Percentiles rank a stretch among this genome's conserved stretches.
Evolutionary conservation across 2,113 vertebrate species (phyloP).

Genomic region (Ivindomyrus marchei): DNA sequence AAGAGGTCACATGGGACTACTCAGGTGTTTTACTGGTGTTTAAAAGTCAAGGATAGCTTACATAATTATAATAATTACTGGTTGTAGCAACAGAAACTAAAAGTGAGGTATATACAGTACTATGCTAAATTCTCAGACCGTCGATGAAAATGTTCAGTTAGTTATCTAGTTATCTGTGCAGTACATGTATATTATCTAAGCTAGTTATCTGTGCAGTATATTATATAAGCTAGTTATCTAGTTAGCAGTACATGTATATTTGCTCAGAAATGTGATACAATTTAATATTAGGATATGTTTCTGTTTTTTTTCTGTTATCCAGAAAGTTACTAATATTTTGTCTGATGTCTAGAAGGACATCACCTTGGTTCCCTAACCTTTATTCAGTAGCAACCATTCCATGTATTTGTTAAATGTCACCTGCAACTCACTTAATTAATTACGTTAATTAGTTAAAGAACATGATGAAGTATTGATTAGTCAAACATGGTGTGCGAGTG

Average conservation of each 20-base stretch:
- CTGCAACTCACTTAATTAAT: neutral
- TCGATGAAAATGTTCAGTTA: neutral
- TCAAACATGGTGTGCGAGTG: neutral
- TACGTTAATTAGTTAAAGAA: neutral
- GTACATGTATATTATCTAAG: neutral
- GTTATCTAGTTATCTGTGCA: neutral
- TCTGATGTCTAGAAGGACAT: neutral
- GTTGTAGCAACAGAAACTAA: neutral
- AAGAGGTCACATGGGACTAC: neutral
- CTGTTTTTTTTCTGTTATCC: neutral
- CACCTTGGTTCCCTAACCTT: neutral
- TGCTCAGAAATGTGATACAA: neutral
- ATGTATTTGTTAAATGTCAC: neutral
- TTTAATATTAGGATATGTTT: neutral
- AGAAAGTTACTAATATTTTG: neutral
- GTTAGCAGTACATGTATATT: neutral
- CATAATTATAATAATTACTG: neutral
- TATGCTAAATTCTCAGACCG: neutral
- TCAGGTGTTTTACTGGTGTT: neutral
- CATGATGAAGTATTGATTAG: neutral
- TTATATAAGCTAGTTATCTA: neutral
- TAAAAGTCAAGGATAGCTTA: neutral
- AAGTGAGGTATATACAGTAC: neutral
- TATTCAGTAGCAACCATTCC: neutral
- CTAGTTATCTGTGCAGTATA: neutral